Conservation (phyloP, 2,113 vertebrate species). For the Butorides virescens region DNA sequence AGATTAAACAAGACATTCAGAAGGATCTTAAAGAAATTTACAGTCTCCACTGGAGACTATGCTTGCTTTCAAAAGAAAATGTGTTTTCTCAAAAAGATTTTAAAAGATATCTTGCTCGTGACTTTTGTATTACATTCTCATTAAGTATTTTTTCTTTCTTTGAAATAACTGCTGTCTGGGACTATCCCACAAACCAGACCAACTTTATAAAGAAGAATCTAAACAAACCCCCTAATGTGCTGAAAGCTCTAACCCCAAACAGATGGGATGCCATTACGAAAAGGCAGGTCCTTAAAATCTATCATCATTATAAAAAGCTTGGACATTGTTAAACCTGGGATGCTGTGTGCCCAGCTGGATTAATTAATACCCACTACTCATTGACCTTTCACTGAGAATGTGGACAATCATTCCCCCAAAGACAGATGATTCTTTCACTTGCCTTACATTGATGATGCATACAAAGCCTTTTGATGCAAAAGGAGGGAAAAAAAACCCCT, state of each 20-base stretch:
- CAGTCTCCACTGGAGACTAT: not conserved
- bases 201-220: not conserved
- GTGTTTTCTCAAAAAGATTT: not conserved
- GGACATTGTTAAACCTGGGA: conserved; percentile 66
- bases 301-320: conserved; percentile 67
- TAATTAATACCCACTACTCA: conserved; percentile 76
- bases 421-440: conserved; percentile 68
- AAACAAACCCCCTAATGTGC: not conserved
- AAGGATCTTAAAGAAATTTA: not conserved
- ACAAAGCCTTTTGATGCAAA: conserved; percentile 30
- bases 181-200: not conserved
- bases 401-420: conserved; percentile 63
- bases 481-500: not conserved
- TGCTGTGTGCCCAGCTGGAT: conserved; percentile 70
- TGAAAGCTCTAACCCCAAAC: conserved; percentile 41
- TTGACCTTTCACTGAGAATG: conserved; percentile 71
- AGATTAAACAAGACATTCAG: not conserved
- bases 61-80: not conserved
- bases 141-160: not conserved
- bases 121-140: not conserved
- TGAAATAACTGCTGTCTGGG: not conserved
- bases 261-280: conserved; percentile 65
- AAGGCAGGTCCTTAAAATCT: conserved; percentile 65
- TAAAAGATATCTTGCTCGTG: not conserved
- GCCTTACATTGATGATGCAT: conserved; percentile 50